Evolutionary conservation across 2,797 vertebrate genomes (phyloP), one percentile per base, ranked within the genome.

Genomic region (Falco peregrinus): DNA sequence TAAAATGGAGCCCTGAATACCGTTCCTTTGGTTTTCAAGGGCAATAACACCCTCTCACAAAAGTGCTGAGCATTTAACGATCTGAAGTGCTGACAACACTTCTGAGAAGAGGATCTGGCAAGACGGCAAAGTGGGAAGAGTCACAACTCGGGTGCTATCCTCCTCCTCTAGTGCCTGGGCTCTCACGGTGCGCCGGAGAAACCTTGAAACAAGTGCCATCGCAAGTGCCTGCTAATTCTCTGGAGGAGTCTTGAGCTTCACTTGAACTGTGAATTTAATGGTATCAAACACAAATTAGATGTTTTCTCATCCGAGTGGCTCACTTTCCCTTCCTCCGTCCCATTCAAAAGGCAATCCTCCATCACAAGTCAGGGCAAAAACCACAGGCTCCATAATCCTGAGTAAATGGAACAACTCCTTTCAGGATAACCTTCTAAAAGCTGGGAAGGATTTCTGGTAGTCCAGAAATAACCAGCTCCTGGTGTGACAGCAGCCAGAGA

Each of bases 121-220:
- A 61, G 56, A 33, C 2, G 4, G 56, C 24, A 8, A 81, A 77
- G 64, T 2, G 16, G 65, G 39, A 59, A 1, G 3, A 82, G 39
- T 26, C 71, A 37, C 1, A 1, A 31, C 33, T n/a, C 35, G 4
- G 1, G 16, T 3, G 1, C 33, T n/a, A 16, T 20, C 43, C 65
- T 65, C 64, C 37, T 57, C 33, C 33, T 39, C 80, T 24, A 37
- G 43, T 5, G 13, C 51, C 51, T 4, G 19, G 19, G 71, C 31
- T 73, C 48, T 26, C 31, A 6, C 4, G 1, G 18, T 6, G 2
- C 35, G 35, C 22, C 2, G 1, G 50, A 59, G 25, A 73, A 73
- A 57, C 17, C 17, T 73, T 4, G 9, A 68, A 84, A 75, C 8
- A 74, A 90, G 74, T 45, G 54, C 8, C 17, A 45, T n/a, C 19